Base-by-base conservation (phyloP, 2,113 vertebrate genomes). In the Colistium nudipinnis region DNA sequence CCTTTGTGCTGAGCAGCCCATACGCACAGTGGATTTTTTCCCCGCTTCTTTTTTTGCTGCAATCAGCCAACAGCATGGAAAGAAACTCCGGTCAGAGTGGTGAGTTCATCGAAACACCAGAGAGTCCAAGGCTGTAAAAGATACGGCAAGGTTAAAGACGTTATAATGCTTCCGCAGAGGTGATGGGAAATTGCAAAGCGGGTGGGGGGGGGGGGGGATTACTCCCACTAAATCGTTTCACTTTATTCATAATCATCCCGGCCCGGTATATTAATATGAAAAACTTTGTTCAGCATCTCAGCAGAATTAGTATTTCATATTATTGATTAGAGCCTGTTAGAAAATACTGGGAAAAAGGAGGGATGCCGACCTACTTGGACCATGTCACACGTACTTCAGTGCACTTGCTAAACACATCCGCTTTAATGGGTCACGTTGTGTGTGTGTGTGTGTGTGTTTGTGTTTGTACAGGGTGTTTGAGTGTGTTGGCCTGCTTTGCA, bases 351-450 rank as follows among this genome's bases (percentile, higher is more conserved):
- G 35, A 7, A 39, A 6, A 22, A 5, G 20, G 39, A 47, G 25
- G 10, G 53, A 28, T n/a, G 11, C 24, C 6, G 17, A 25, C 10
- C 19, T 41, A 6, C 61, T 36, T 69, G 17, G 60, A 36, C 51
- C 16, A 30, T 53, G 61, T 12, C 9, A 38, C 59, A 70, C 62
- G 74, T 72, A 74, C 65, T 57, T 72, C 56, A 8, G 44, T 41
- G 45, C 51, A 17, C 59, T 78, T 54, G 39, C 69, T 72, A 48
- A 77, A 80, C 76, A 87, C n/a, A 80, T 69, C 80, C 69, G 62
- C 57, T 69, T 78, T 73, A 87, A 70, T 55, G 41, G 78, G 47
- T 56, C 36, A 9, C 25, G 36, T 66, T 0, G 22, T 70, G 33
- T 11, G 35, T 11, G 35, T 17, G 19, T 19, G 19, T 44, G 10